Percentiles rank a stretch among this genome's conserved stretches.
phyloP scores from a whole-genome alignment of 2,113 vertebrate genomes.

The Centrocercus urophasianus region DNA sequence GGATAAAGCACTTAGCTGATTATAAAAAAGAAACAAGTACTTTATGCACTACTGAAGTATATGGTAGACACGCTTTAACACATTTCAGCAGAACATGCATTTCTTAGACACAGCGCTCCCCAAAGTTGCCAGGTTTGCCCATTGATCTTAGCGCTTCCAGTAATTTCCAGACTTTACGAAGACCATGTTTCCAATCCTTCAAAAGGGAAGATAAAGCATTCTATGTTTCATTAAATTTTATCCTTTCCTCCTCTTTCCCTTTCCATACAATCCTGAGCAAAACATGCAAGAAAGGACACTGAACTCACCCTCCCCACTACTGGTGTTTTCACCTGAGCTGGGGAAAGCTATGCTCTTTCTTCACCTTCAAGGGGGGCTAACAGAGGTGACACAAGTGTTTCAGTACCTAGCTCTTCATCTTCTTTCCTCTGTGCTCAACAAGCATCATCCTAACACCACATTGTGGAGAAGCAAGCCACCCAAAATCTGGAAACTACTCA shows the following conservation, averaged over 20 bases:
- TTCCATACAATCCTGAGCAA: background rate
- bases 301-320: background rate
- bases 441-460: background rate
- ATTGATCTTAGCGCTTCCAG: background rate
- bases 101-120: background rate
- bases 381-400: background rate
- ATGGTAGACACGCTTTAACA: background rate
- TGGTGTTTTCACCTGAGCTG: rapidly evolving
- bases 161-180: background rate
- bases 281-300: background rate
- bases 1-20: background rate
- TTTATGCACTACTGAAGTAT: background rate
- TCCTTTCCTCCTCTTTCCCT: background rate
- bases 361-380: rapidly evolving
- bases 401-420: rapidly evolving
- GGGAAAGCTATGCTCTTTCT: rapidly evolving
- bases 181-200: no score
- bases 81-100: rapidly evolving
- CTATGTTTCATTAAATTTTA: background rate
- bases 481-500: background rate
- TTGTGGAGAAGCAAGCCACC: rapidly evolving
- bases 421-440: background rate
- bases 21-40: background rate
- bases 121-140: background rate
- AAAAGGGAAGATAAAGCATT: background rate